These are phyloP conservation scores for Rousettus leschenaultii DNA, from an alignment of 2,113 vertebrate species.

Conservation along the genomic window DNA sequence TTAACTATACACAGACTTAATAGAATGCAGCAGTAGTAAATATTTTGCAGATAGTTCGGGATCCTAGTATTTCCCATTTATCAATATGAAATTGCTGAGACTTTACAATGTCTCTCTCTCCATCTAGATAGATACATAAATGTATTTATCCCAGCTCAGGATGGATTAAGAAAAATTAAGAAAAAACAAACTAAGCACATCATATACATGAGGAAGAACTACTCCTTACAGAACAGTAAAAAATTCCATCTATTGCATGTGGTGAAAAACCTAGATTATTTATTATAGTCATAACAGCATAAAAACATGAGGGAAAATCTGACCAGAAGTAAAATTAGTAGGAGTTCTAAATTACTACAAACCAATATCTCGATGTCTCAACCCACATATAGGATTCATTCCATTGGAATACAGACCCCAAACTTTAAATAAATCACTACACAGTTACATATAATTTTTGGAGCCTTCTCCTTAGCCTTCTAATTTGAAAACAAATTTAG, in stretches of 20 bases:
- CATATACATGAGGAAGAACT: not conserved
- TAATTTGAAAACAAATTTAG: not conserved
- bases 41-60: not conserved
- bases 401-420: not conserved
- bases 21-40: not conserved
- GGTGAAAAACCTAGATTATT: not conserved
- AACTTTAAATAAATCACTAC: not conserved
- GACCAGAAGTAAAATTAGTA: not conserved
- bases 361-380: not conserved
- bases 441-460: not conserved
- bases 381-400: not conserved
- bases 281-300: not conserved
- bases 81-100: not conserved
- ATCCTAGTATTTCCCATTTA: not conserved
- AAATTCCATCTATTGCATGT: not conserved
- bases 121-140: not conserved
- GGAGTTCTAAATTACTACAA: not conserved
- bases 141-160: not conserved
- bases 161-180: not conserved
- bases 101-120: not conserved
- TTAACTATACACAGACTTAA: not conserved
- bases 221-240: not conserved
- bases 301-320: not conserved
- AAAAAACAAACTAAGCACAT: not conserved
- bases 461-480: not conserved